Percentiles rank a stretch among this genome's conserved stretches.
These are phyloP conservation scores for Seira ritae DNA, from an alignment of 2,888 invertebrate species.

Conservation along the genomic window DNA sequence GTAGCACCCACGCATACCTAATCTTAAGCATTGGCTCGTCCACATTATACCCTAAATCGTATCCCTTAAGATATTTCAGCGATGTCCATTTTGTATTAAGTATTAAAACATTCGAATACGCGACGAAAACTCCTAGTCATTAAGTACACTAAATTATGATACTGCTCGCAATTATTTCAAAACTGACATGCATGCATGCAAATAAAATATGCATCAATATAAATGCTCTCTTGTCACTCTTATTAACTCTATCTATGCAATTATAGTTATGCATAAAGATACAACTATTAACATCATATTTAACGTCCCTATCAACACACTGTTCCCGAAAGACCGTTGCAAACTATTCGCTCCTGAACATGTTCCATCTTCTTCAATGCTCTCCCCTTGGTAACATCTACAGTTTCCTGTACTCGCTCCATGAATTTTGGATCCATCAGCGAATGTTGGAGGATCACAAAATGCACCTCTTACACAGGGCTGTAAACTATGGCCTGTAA, in stretches of 20 bases:
- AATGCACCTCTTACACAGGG: constrained; percentile 42
- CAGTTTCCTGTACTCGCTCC: constrained; percentile 47
- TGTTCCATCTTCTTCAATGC: constrained; percentile 45
- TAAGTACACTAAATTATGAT: no score
- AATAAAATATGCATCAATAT: no score
- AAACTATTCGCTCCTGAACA: constrained; percentile 31
- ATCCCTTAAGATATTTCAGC: no score
- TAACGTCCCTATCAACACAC: constrained; percentile 26
- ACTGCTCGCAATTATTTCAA: no score
- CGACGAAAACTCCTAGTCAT: no score
- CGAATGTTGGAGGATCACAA: constrained; percentile 47
- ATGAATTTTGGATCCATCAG: constrained; percentile 36
- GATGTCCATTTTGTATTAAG: no score
- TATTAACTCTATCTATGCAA: constrained; percentile 11
- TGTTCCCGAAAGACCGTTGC: constrained; percentile 50
- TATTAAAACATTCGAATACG: no score
- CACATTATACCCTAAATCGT: no score
- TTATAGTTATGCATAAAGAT: neutral
- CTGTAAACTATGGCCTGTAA: constrained; percentile 30
- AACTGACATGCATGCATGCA: no score
- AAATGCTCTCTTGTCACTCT: no score
- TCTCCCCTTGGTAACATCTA: constrained; percentile 51
- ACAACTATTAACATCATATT: neutral
- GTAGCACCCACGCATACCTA: no score
- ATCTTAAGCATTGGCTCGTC: no score